Conservation (phyloP, 2,113 vertebrate genomes). For the Pterophyllum scalare region DNA sequence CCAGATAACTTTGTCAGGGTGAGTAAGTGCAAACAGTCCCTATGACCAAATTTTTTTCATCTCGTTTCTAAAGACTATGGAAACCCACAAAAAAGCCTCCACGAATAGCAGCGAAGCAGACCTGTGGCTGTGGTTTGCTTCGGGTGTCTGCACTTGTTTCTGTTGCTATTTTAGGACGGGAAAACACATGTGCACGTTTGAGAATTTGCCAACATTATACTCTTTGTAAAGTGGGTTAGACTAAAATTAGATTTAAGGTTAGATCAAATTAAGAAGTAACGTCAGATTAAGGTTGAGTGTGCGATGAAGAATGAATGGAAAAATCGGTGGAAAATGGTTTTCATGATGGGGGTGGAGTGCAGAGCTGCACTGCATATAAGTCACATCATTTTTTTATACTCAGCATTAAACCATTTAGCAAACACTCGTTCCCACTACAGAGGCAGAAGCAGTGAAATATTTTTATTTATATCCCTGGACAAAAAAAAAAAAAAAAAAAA, state of each 20-base stretch:
- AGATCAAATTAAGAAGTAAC: neutral
- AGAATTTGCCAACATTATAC: neutral
- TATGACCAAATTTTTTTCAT: neutral
- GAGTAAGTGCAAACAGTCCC: conserved; percentile 77
- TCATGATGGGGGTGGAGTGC: neutral
- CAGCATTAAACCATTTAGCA: neutral
- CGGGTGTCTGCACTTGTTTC: neutral
- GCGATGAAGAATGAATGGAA: neutral
- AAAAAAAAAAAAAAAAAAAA: neutral
- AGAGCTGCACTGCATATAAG: neutral
- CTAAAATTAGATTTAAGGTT: neutral
- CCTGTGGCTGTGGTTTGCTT: neutral
- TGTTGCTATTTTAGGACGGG: neutral
- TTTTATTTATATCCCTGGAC: neutral
- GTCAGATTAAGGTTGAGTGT: neutral
- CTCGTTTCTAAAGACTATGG: neutral
- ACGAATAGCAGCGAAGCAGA: conserved; percentile 7
- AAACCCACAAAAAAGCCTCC: neutral
- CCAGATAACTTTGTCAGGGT: conserved; percentile 99
- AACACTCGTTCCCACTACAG: neutral
- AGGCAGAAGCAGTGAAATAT: neutral
- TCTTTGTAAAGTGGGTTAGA: neutral
- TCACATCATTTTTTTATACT: neutral
- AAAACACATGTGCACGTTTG: neutral
- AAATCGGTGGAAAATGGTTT: neutral